A percentile compares a stretch with the other conserved stretches of the same genome.
phyloP scores from a whole-genome alignment of 92 coral and sea anemone species.

The Palythoa grandis region DNA sequence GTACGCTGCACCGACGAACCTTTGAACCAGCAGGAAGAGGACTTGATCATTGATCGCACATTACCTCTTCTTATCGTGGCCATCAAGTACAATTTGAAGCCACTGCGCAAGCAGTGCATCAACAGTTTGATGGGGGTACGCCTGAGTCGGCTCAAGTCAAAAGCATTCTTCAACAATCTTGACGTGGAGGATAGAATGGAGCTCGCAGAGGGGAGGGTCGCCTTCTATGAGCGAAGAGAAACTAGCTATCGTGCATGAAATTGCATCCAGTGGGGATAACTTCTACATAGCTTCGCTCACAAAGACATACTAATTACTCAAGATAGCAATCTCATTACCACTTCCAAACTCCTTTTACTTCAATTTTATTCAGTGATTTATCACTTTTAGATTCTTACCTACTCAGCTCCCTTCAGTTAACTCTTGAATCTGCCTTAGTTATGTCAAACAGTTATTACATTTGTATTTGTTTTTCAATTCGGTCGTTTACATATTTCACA shows the following conservation, averaged over 20 bases:
- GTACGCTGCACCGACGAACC: background rate
- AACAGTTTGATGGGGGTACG: constrained; percentile 6
- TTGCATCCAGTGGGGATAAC: too few species aligned
- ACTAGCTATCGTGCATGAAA: background rate
- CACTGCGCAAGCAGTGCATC: constrained; percentile 15
- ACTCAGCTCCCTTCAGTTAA: too few species aligned
- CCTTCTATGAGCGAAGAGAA: constrained; percentile 9
- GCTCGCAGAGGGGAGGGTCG: constrained; percentile 16
- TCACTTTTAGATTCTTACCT: too few species aligned
- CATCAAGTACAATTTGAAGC: constrained; percentile 24
- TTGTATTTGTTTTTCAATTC: too few species aligned
- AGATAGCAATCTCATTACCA: too few species aligned
- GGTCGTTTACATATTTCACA: too few species aligned
- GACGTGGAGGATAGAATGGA: constrained; percentile 18
- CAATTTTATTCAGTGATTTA: too few species aligned
- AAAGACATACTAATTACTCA: too few species aligned
- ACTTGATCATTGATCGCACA: constrained; percentile 17
- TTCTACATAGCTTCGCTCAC: too few species aligned
- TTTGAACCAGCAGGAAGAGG: constrained; percentile 1
- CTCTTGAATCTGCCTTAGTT: too few species aligned
- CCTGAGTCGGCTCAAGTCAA: constrained; percentile 11
- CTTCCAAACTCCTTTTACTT: too few species aligned
- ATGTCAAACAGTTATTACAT: too few species aligned
- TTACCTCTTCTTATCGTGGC: constrained; percentile 15
- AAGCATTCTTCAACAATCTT: background rate